phyloP scores from a whole-genome alignment of 1,140 invertebrate genomes.

The Chymomyza costata region DNA sequence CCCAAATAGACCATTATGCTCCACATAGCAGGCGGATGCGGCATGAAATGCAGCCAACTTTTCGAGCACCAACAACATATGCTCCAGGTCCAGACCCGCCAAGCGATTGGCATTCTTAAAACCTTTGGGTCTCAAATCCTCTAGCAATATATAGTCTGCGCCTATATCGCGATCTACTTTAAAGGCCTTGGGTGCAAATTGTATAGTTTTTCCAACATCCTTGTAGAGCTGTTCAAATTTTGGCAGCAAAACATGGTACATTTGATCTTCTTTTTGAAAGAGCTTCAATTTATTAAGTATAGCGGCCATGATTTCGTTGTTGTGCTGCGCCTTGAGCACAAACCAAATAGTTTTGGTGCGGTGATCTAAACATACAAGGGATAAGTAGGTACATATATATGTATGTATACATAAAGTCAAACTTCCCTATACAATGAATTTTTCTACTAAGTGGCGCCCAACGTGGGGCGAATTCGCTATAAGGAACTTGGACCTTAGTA shows the following conservation, averaged over 20 bases:
- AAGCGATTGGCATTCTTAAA: constrained; percentile 78
- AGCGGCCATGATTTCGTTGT: constrained; percentile 46
- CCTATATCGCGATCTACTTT: constrained; percentile 58
- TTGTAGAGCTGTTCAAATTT: constrained; percentile 61
- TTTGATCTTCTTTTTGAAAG: constrained; percentile 61
- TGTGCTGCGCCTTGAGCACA: constrained; percentile 55
- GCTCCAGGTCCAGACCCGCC: constrained; percentile 76
- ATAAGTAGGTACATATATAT: too few species aligned
- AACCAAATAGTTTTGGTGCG: constrained; percentile 43
- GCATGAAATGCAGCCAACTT: constrained; percentile 79
- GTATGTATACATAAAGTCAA: too few species aligned
- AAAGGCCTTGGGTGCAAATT: constrained; percentile 58
- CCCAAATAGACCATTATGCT: constrained; percentile 54
- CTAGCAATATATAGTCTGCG: constrained; percentile 74
- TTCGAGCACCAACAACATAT: constrained; percentile 76
- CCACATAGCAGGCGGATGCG: constrained; percentile 68
- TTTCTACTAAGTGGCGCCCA: too few species aligned
- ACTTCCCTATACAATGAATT: too few species aligned
- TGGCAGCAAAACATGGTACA: constrained; percentile 58
- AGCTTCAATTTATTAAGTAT: constrained; percentile 46
- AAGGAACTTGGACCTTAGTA: too few species aligned
- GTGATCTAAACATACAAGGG: too few species aligned
- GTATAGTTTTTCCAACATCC: constrained; percentile 43
- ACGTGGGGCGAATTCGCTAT: too few species aligned
- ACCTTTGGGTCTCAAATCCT: constrained; percentile 76